These are phyloP conservation scores for Probosciger aterrimus DNA, from an alignment of 2,113 vertebrate species.

Conservation along the genomic window DNA sequence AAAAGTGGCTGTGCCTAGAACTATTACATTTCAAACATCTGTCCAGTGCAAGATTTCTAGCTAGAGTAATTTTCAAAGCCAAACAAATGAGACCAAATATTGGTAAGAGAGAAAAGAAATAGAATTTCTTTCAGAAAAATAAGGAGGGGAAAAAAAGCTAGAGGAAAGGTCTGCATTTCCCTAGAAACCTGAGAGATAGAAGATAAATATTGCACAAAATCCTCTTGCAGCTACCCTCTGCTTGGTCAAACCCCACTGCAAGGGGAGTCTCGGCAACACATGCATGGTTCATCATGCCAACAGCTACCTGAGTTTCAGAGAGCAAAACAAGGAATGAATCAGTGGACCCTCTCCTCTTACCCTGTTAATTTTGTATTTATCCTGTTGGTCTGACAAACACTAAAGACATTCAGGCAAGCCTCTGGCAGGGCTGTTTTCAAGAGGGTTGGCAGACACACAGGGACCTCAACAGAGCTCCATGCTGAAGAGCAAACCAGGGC, in stretches of 20 bases:
- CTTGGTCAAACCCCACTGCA: neutral
- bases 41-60: neutral
- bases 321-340: neutral
- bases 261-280: neutral
- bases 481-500: neutral
- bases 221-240: neutral
- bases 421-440: neutral
- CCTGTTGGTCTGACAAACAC: neutral
- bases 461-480: neutral
- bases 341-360: neutral
- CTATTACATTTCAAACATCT: neutral
- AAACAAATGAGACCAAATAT: slow-evolving; percentile 36
- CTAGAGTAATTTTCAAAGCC: neutral
- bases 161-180: neutral
- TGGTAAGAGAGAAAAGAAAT: slow-evolving; percentile 7
- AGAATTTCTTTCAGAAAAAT: slow-evolving; percentile 32
- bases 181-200: neutral
- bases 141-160: neutral
- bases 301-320: neutral
- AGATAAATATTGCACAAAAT: neutral
- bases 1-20: neutral
- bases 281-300: neutral
- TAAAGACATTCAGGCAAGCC: neutral
- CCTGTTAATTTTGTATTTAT: neutral
- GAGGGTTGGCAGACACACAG: neutral